Percentiles rank a stretch among this genome's conserved stretches.
These are phyloP conservation scores for Lethenteron camtschaticum DNA, from an alignment of 2,113 vertebrate genomes.

Conservation along the genomic window DNA sequence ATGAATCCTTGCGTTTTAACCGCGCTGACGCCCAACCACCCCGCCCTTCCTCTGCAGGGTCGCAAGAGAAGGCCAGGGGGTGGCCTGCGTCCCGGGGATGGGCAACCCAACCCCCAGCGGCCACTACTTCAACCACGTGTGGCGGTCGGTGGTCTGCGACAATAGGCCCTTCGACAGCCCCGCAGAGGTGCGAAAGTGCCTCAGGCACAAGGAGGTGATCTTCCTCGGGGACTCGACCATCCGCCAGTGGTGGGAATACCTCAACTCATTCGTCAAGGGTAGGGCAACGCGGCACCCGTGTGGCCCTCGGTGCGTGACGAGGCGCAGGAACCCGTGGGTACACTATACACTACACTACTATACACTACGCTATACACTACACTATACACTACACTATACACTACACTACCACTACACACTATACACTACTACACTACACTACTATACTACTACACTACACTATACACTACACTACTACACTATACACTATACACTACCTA, in stretches of 20 bases:
- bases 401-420: constrained; percentile 7
- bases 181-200: constrained; percentile 9
- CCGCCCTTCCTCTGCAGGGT: too few species aligned
- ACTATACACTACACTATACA: too few species aligned
- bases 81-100: constrained; percentile 9
- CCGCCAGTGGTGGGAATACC: constrained; percentile 16
- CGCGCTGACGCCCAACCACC: too few species aligned
- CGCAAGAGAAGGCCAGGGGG: neutral
- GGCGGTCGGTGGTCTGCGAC: constrained; percentile 11
- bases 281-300: neutral
- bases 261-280: constrained; percentile 7
- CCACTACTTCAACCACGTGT: constrained; percentile 11
- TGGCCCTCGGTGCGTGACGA: too few species aligned
- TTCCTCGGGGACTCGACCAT: constrained; percentile 19
- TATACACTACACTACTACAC: neutral
- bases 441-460: too few species aligned
- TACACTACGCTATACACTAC: neutral
- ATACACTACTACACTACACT: constrained; percentile 6
- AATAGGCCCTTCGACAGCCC: constrained; percentile 9
- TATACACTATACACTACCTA: too few species aligned
- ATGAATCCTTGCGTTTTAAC: too few species aligned
- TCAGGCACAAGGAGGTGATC: constrained; percentile 11
- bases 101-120: constrained; percentile 9
- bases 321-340: constrained; percentile 5
- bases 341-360: constrained; percentile 9